Evolutionary conservation across 2,113 vertebrate species (phyloP), one percentile per base, ranked within the genome.

Genomic region (Electrona antarctica): DNA sequence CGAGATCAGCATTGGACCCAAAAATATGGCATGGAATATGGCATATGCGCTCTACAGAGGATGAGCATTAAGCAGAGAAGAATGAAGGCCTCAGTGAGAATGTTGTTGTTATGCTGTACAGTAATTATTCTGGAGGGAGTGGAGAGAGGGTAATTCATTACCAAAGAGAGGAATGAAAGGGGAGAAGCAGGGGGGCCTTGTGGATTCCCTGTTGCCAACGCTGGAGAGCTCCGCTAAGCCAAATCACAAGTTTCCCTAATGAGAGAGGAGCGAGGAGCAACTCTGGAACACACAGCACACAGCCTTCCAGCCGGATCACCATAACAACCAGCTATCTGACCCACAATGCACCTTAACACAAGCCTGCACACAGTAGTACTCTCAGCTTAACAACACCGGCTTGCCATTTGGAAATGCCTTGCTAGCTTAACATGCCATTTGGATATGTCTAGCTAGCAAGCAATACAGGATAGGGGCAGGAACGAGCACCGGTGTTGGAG

Each of bases 161-260:
- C 64, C 79, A 78, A 81, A 72, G 49, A 8, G 49, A 56, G 73
- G 76, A 85, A 80, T 79, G 60, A 77, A 81, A 78, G 50, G 64
- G 71, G 64, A 74, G 59, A 21, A 57, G 46, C 50, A 69, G 61
- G 71, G 15, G 60, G 48, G 68, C 65, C 56, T 54, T 11, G 64
- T 77, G 71, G 75, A 88, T 81, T 86, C 83, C 76, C 79, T 69
- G 14, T 63, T 67, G 64, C 73, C 67, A 65, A 64, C 72, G 76
- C 80, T 85, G 80, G 80, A 82, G 87, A 86, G 84, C 78, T 82
- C 33, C 13, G 52, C 87, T 90, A 91, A 92, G 86, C 90, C 88
- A 87, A 91, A 92, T 93, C 92, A 92, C 91, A 92, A 92, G 91
- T 86, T 88, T 76, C 80, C 81, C 81, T 92, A 94, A 92, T 92